These are phyloP conservation scores for Catamblyrhynchus diadema DNA, from an alignment of 2,797 vertebrate species.

Conservation along the genomic window DNA sequence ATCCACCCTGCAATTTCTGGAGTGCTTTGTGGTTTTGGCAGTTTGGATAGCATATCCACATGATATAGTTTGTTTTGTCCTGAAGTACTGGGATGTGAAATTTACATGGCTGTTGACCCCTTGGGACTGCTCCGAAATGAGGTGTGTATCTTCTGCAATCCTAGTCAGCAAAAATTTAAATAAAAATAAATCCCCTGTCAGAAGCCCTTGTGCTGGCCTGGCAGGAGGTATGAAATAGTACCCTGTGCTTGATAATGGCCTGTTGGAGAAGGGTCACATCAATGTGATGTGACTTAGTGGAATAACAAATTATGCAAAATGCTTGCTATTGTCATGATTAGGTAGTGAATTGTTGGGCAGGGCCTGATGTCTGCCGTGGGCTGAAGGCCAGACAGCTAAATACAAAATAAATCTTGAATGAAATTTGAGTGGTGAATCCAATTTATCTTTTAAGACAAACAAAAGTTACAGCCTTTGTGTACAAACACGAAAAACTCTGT, in stretches of 20 bases:
- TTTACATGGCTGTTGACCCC: background rate
- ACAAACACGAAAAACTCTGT: background rate
- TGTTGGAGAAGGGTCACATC: background rate
- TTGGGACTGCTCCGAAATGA: background rate
- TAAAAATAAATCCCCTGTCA: background rate
- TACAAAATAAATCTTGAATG: background rate
- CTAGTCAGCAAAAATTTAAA: background rate
- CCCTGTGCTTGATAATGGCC: background rate
- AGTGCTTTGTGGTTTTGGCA: background rate
- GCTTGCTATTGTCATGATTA: background rate
- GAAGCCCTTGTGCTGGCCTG: background rate
- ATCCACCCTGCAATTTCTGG: background rate
- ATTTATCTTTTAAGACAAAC: background rate
- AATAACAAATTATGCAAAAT: background rate
- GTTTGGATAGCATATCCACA: background rate
- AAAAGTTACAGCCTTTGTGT: background rate
- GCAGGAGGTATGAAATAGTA: background rate
- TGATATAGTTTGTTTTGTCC: background rate
- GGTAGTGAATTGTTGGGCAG: background rate
- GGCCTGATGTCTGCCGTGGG: background rate
- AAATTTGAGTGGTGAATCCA: background rate
- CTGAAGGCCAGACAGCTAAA: background rate
- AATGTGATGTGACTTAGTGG: background rate
- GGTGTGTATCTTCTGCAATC: background rate
- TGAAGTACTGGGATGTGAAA: background rate